Evolutionary conservation across 2,888 invertebrate genomes (phyloP).

Genomic region (Aproaerema taeniolella): DNA sequence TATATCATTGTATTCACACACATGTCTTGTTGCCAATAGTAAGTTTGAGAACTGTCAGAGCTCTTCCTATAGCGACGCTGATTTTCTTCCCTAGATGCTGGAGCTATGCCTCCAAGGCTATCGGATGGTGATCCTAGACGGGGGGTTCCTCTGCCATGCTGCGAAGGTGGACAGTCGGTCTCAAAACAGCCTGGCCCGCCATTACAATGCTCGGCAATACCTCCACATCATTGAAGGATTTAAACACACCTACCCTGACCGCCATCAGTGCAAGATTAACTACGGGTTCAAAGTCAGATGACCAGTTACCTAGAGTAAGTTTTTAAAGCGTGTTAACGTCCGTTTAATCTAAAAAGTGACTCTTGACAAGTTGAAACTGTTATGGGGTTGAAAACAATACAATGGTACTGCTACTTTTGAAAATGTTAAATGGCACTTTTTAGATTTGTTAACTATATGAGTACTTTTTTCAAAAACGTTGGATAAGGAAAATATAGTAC

Average conservation of each 20-base stretch:
- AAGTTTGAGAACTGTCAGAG: no score
- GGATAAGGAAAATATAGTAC: no score
- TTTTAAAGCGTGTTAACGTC: not conserved
- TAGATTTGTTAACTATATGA: no score
- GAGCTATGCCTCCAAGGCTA: slow-evolving; percentile 86
- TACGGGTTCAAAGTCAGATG: slow-evolving; percentile 6
- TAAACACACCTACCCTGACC: slow-evolving; percentile 64
- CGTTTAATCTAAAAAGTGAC: no score
- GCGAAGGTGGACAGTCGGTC: slow-evolving; percentile 50
- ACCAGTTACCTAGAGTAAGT: not conserved
- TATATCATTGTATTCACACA: no score
- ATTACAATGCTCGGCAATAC: slow-evolving; percentile 67
- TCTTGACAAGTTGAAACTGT: no score
- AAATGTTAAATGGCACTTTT: no score
- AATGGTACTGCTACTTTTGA: no score
- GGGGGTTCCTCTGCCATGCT: slow-evolving; percentile 84
- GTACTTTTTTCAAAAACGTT: no score
- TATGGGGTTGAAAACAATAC: no score
- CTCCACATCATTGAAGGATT: slow-evolving; percentile 61
- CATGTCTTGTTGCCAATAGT: no score
- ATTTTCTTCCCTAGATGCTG: slow-evolving; percentile 77
- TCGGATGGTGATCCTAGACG: slow-evolving; percentile 83
- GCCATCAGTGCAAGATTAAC: slow-evolving; percentile 49
- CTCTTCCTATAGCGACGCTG: no score
- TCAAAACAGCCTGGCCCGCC: slow-evolving; percentile 34